Conservation (phyloP, 2,113 vertebrate genomes). For the Oreamnos americanus region DNA sequence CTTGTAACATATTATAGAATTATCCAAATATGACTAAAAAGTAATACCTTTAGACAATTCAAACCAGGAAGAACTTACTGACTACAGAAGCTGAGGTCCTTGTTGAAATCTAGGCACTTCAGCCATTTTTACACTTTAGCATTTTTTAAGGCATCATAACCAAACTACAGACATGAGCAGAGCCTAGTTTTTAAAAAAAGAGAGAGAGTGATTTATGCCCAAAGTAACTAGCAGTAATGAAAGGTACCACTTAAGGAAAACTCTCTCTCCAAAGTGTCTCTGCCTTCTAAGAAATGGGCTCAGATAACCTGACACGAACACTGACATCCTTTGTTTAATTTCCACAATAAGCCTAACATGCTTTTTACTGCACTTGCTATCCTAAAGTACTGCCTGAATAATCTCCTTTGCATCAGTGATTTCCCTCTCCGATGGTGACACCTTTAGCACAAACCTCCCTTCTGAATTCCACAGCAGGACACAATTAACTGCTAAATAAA, state of each 20-base stretch:
- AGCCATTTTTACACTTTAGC: not conserved
- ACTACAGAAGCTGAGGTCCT: not conserved
- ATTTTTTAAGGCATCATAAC: slow-evolving; percentile 27
- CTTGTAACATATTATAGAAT: not conserved
- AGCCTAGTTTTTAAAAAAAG: not conserved
- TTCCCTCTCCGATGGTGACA: not conserved
- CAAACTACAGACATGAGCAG: not conserved
- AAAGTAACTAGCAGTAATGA: not conserved
- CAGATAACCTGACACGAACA: not conserved
- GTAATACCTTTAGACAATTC: not conserved
- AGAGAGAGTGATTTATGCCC: not conserved
- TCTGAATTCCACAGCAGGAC: not conserved
- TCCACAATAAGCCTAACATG: not conserved
- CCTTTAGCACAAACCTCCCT: not conserved
- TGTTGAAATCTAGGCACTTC: not conserved
- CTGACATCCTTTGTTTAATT: not conserved
- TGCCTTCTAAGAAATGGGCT: slow-evolving; percentile 6
- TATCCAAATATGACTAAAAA: not conserved
- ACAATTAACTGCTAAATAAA: not conserved
- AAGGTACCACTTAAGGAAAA: not conserved
- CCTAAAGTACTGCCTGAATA: not conserved
- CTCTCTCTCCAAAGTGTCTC: slow-evolving; percentile 2
- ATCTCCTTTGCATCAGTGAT: not conserved
- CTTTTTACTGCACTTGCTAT: not conserved
- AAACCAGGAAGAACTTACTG: slow-evolving; percentile 1